Conservation (phyloP, 2,797 vertebrate genomes). For the Arrhamphus sclerolepis region DNA sequence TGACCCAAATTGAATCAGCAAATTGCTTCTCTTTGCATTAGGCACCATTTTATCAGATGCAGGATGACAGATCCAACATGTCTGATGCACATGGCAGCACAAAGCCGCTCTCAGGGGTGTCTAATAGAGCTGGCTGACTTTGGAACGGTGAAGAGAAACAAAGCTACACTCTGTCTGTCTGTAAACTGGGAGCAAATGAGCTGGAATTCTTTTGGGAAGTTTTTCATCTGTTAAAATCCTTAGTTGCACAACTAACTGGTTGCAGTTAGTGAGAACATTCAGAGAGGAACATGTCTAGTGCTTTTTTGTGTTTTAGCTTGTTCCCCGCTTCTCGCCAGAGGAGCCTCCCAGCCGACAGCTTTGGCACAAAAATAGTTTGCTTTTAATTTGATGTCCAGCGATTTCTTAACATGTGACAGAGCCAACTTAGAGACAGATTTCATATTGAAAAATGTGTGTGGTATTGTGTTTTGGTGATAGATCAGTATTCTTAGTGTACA, state of each 20-base stretch:
- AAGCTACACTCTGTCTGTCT: slow-evolving; percentile 49
- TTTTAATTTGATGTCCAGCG: not conserved
- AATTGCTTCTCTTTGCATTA: slow-evolving; percentile 34
- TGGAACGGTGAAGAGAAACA: slow-evolving; percentile 49
- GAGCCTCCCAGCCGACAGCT: slow-evolving; percentile 8
- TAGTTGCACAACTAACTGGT: slow-evolving; percentile 31
- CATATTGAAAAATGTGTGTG: slow-evolving; percentile 20
- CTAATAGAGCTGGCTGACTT: slow-evolving; percentile 54
- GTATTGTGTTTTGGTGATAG: slow-evolving; percentile 9
- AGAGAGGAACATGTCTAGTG: slow-evolving; percentile 7
- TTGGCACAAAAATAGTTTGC: not conserved
- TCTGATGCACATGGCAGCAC: slow-evolving; percentile 37
- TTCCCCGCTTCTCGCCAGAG: not conserved
- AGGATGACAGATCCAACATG: slow-evolving; percentile 23
- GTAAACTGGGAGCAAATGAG: slow-evolving; percentile 30
- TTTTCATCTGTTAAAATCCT: slow-evolving; percentile 52
- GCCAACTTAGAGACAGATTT: slow-evolving; percentile 2
- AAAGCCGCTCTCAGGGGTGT: slow-evolving; percentile 50
- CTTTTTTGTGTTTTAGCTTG: slow-evolving; percentile 12
- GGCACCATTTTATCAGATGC: slow-evolving; percentile 31
- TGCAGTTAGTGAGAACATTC: slow-evolving; percentile 25
- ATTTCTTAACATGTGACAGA: not conserved
- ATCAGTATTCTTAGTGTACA: slow-evolving; percentile 14
- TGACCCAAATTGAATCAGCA: slow-evolving; percentile 42
- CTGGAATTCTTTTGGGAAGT: slow-evolving; percentile 39